Percentiles rank a stretch among this genome's conserved stretches.
These are phyloP conservation scores for Scaptomyza reducta DNA, from an alignment of 2,888 invertebrate species.

Conservation along the genomic window DNA sequence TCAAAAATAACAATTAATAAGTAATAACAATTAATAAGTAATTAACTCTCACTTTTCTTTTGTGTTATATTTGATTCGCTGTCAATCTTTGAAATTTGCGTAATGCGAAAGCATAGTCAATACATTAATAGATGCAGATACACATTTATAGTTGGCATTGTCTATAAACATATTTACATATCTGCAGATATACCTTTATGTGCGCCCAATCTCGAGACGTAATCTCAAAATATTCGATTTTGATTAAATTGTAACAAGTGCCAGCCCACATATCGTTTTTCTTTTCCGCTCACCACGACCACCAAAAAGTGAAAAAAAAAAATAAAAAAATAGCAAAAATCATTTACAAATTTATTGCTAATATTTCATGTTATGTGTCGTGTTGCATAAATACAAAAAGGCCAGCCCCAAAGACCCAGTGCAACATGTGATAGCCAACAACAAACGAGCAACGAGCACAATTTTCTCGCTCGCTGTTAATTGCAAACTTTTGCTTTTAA, in stretches of 20 bases:
- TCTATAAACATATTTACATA: constrained; percentile 5
- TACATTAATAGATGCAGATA: not conserved
- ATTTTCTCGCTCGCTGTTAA: constrained; percentile 66
- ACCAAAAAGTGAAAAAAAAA: constrained; percentile 4
- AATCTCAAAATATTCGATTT: constrained; percentile 61
- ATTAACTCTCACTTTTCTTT: constrained; percentile 46
- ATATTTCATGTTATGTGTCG: constrained; percentile 77
- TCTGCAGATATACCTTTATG: constrained; percentile 19
- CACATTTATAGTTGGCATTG: constrained; percentile 4
- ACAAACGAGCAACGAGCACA: constrained; percentile 42
- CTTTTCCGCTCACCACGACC: constrained; percentile 37
- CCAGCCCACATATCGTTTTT: constrained; percentile 71
- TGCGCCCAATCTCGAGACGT: constrained; percentile 45
- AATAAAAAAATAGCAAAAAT: constrained; percentile 31
- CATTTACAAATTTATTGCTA: constrained; percentile 76
- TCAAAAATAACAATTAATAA: constrained; percentile 26
- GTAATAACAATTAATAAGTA: constrained; percentile 26
- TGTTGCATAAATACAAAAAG: constrained; percentile 78
- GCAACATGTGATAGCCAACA: constrained; percentile 30
- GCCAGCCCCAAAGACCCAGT: constrained; percentile 51
- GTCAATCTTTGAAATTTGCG: constrained; percentile 22
- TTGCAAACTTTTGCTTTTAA: constrained; percentile 79
- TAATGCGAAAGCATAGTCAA: constrained; percentile 3
- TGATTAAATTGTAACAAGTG: constrained; percentile 81
- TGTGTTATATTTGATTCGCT: not conserved